Percentiles rank a stretch among this genome's conserved stretches.
Conservation (phyloP, 1,140 invertebrate genomes). For the Prorops nasuta region DNA sequence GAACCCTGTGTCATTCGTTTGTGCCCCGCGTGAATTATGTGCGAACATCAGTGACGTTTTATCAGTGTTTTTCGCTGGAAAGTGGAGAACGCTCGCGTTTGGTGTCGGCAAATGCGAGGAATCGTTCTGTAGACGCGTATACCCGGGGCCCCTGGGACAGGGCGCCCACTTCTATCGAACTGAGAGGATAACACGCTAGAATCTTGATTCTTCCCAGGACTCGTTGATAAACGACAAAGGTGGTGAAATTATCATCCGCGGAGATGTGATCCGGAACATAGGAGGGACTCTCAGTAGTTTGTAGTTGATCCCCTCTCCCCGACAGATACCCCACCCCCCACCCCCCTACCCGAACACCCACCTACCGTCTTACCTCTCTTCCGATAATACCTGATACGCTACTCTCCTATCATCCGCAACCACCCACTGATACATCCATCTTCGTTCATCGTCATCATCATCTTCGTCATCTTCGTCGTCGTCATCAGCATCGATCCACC, state of each 20-base stretch:
- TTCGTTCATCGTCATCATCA: background rate
- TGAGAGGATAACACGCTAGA: too few relatives aligned
- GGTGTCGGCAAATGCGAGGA: too few relatives aligned
- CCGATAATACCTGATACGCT: background rate
- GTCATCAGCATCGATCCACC: too few relatives aligned
- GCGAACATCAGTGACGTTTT: too few relatives aligned
- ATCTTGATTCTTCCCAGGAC: too few relatives aligned
- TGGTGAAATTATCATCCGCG: constrained; percentile 40
- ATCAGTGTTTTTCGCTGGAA: too few relatives aligned
- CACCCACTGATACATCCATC: constrained; percentile 6
- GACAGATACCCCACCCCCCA: constrained; percentile 6
- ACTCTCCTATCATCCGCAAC: constrained; percentile 17
- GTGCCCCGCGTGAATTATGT: too few relatives aligned
- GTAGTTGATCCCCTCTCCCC: constrained; percentile 42
- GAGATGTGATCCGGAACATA: constrained; percentile 52
- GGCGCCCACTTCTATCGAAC: background rate
- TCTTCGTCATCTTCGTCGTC: background rate
- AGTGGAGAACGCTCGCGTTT: too few relatives aligned
- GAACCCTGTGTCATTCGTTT: too few relatives aligned
- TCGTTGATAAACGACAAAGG: too few relatives aligned
- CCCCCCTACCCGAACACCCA: constrained; percentile 9
- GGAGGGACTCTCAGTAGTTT: constrained; percentile 49
- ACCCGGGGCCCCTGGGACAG: background rate
- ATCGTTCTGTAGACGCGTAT: too few relatives aligned
- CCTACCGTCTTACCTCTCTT: constrained; percentile 14